Evolutionary conservation across 1,140 invertebrate genomes (phyloP).

Genomic region (Akabosia matsudoensis): DNA sequence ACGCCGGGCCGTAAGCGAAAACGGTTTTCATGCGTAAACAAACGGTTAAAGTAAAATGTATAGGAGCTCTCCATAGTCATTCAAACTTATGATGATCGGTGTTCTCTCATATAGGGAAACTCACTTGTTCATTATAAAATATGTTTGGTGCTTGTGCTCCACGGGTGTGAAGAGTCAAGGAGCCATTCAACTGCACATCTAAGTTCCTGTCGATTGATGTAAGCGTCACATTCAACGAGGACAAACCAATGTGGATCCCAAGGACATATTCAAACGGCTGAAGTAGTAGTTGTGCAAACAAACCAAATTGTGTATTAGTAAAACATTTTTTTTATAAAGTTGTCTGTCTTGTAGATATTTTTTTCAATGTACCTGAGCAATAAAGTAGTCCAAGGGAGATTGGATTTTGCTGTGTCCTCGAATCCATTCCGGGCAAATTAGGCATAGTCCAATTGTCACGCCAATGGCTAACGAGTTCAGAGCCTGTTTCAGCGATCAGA

Average conservation of each 20-base stretch:
- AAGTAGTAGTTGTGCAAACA: no score
- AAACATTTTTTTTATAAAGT: no score
- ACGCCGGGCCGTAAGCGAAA: no score
- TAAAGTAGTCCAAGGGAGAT: constrained; percentile 37
- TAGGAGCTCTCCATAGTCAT: no score
- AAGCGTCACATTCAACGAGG: constrained; percentile 41
- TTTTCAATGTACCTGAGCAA: constrained; percentile 29
- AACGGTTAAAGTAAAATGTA: no score
- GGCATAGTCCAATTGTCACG: constrained; percentile 32
- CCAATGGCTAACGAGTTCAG: constrained; percentile 38
- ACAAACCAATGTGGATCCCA: constrained; percentile 41
- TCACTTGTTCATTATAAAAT: constrained; percentile 43
- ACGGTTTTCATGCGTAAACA: no score
- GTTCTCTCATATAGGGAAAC: background rate
- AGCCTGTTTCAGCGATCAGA: constrained; percentile 27
- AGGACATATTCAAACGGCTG: constrained; percentile 33
- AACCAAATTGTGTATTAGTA: background rate
- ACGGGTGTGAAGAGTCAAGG: background rate
- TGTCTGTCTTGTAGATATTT: background rate
- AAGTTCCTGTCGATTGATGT: constrained; percentile 1
- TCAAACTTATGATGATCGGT: background rate
- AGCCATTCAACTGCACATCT: background rate
- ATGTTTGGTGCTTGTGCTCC: constrained; percentile 18
- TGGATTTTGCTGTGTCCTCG: constrained; percentile 28
- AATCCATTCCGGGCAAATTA: constrained; percentile 43